These are phyloP conservation scores for Bombus turneri DNA, from an alignment of 1,140 invertebrate species.

Conservation along the genomic window DNA sequence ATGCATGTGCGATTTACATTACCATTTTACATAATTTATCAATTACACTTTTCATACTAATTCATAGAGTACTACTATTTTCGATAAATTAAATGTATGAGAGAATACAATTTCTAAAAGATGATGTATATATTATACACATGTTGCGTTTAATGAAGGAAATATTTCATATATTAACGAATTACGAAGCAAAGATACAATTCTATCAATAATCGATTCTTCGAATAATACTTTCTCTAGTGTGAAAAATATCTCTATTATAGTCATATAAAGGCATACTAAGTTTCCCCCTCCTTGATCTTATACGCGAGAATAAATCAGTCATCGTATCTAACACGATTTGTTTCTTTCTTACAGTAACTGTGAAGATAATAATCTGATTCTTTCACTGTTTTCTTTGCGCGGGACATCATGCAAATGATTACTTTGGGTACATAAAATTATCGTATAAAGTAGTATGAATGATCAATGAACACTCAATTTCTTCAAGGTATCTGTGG, in stretches of 20 bases:
- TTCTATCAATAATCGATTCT: not conserved
- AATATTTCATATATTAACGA: slow-evolving; percentile 35
- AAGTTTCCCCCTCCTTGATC: not conserved
- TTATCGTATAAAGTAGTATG: slow-evolving; percentile 62
- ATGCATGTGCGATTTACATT: not conserved
- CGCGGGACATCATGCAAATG: not conserved
- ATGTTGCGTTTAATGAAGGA: not conserved
- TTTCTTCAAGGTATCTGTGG: slow-evolving; percentile 42
- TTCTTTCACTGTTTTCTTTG: not conserved
- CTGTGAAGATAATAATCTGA: not conserved
- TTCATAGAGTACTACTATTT: not conserved
- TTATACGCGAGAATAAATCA: not conserved
- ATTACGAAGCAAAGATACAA: not conserved
- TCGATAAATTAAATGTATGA: slow-evolving; percentile 23
- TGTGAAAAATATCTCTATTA: slow-evolving; percentile 44
- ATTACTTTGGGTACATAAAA: slow-evolving; percentile 25
- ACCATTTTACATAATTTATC: not conserved
- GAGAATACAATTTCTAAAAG: slow-evolving; percentile 4
- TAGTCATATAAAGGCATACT: not conserved
- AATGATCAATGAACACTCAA: slow-evolving; percentile 59
- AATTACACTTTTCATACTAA: not conserved
- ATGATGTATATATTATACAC: slow-evolving; percentile 33
- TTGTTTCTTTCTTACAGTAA: not conserved
- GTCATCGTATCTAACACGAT: not conserved
- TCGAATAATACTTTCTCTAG: slow-evolving; percentile 8